Conservation (phyloP, 2,888 invertebrate genomes). For the Unio delphinus region DNA sequence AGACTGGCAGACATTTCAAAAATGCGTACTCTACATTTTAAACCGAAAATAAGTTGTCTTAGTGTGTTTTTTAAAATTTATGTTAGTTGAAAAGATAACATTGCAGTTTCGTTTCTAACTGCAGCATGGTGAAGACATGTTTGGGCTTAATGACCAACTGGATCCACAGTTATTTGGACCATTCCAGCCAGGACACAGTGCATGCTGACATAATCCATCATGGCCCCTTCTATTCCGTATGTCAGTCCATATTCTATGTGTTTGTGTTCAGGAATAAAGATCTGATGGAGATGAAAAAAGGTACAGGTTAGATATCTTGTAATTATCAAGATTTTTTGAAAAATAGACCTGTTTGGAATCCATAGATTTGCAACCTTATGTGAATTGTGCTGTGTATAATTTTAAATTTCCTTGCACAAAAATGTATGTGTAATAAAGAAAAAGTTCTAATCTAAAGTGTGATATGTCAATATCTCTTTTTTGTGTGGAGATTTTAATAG, state of each 20-base stretch:
- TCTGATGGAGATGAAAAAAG: slow-evolving; percentile 82
- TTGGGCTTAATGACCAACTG: slow-evolving; percentile 84
- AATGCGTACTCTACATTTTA: no score
- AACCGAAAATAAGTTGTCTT: background rate
- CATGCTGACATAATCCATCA: slow-evolving; percentile 81
- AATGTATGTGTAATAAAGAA: no score
- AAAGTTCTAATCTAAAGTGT: no score
- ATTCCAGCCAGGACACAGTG: slow-evolving; percentile 71
- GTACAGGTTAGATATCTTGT: slow-evolving; percentile 65
- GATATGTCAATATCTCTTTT: no score
- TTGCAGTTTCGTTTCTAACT: slow-evolving; percentile 71
- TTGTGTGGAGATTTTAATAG: no score
- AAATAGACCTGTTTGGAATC: no score
- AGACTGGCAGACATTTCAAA: no score
- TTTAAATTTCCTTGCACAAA: no score
- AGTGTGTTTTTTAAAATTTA: background rate
- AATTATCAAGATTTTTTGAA: no score
- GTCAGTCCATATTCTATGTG: slow-evolving; percentile 93
- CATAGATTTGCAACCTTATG: no score
- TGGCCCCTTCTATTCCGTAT: slow-evolving; percentile 90
- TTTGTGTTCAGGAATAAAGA: slow-evolving; percentile 91
- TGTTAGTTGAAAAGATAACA: background rate
- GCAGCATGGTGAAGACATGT: slow-evolving; percentile 75
- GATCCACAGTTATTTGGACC: slow-evolving; percentile 86
- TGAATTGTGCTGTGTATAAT: no score